Base-by-base conservation (phyloP, 1,140 invertebrate genomes). In the Brachionus rotundiformis region DNA sequence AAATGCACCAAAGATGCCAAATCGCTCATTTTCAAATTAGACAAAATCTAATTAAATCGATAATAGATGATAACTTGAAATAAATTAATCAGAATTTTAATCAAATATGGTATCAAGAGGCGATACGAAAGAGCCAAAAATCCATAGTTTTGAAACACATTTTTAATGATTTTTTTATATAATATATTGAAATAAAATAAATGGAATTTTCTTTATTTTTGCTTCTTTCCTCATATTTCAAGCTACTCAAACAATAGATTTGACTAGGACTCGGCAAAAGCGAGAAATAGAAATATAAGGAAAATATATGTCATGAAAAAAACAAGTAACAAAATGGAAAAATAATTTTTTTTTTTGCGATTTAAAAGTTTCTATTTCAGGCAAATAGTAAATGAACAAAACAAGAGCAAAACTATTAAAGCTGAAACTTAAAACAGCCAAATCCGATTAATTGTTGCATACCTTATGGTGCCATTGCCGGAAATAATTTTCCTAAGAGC, bases 11-110 rank as follows among this genome's bases (percentile, higher is more conserved):
- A n/a, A 54, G 19, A 54, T 19, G 47, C 47, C 47, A 54, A 8
- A 54, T 54, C 16, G 47, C 47, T 54, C 47, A 54, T 23, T 54
- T 54, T 54, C 47, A 33, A 68, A 39, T 33, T 33, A 68, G 16
- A 68, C 13, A n/a, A 68, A 68, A 68, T 68, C 63, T 68, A 68
- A 68, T 68, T 68, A 68, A 68, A 68, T 68, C 63, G 63, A 68
- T 68, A 68, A 54, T 54, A 68, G 63, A 33, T 33, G 31, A 68
- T 19, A 68, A 68, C 63, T 68, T 68, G 63, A 36, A 68, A 68
- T 68, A 54, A 19, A 68, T 68, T 68, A 31, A 68, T 68, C 29
- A 68, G 33, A 68, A 68, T 68, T 68, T 68, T 36, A 68, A 68
- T 36, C 33, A 31, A 23, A 68, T 54, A 54, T 54, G 47, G 47